These are phyloP conservation scores for Gallinago stenura DNA, from an alignment of 2,797 vertebrate genomes.

Conservation along the genomic window DNA sequence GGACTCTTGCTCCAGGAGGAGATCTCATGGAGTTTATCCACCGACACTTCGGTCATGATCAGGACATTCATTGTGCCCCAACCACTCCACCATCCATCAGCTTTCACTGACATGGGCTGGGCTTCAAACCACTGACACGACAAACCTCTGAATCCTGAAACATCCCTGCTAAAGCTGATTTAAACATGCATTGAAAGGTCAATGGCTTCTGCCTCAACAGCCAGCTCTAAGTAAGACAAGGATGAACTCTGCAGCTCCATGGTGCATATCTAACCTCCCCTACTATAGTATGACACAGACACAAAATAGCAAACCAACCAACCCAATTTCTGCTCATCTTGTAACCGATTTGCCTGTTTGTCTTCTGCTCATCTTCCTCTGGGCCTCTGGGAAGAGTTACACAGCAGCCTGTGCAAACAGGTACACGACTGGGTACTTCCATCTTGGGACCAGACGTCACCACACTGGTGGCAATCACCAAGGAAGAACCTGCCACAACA, in stretches of 20 bases:
- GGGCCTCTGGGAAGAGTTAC: neutral
- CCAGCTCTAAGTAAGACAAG: neutral
- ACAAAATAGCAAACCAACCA: neutral
- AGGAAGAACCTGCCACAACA: neutral
- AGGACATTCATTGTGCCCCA: neutral
- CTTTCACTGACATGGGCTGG: neutral
- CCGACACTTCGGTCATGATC: neutral
- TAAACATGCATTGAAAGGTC: neutral
- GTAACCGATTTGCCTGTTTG: neutral
- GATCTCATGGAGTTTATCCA: neutral
- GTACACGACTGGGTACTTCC: neutral
- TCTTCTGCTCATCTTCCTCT: neutral
- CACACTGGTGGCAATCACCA: neutral
- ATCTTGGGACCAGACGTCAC: neutral
- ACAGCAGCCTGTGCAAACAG: neutral
- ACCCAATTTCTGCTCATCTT: neutral
- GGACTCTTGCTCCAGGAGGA: neutral
- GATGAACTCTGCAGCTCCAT: neutral
- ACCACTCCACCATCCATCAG: neutral
- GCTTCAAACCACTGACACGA: neutral
- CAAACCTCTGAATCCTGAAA: neutral
- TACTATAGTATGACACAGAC: neutral
- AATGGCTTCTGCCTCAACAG: neutral
- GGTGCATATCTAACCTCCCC: neutral
- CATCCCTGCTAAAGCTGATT: neutral